Conservation (phyloP, 2,888 invertebrate species). For the Exephanes ischioxanthus region DNA sequence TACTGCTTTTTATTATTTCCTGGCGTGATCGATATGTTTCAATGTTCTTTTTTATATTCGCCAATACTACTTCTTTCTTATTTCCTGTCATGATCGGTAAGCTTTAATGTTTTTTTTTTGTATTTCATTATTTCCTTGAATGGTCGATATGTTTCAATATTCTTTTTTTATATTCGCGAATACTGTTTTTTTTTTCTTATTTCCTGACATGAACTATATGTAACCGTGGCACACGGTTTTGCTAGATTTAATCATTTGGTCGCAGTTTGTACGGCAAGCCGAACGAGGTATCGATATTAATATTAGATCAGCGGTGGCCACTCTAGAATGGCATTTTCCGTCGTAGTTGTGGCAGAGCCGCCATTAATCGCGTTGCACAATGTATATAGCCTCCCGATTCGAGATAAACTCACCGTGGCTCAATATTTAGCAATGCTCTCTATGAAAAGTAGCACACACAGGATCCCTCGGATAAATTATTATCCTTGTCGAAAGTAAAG, state of each 20-base stretch:
- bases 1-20: too few relatives aligned
- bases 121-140: too few relatives aligned
- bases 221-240: too few relatives aligned
- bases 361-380: slow-evolving; percentile 36
- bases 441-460: slow-evolving; percentile 29
- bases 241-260: too few relatives aligned
- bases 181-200: not conserved
- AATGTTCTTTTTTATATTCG: too few relatives aligned
- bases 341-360: not conserved
- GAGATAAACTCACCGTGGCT: slow-evolving; percentile 31
- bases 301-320: slow-evolving; percentile 12
- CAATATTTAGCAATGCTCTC: slow-evolving; percentile 44
- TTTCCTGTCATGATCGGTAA: too few relatives aligned
- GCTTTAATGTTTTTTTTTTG: not conserved
- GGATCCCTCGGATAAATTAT: slow-evolving; percentile 49
- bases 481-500: slow-evolving; percentile 46
- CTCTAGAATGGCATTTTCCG: not conserved
- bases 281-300: not conserved
- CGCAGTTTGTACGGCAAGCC: too few relatives aligned
- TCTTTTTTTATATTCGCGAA: not conserved
- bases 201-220: not conserved
- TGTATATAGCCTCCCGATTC: slow-evolving; percentile 29
- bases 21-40: too few relatives aligned
- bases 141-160: too few relatives aligned
- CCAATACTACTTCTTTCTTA: too few relatives aligned